These are phyloP conservation scores for Hozukius guyotensis DNA, from an alignment of 2,797 vertebrate species.

Conservation along the genomic window DNA sequence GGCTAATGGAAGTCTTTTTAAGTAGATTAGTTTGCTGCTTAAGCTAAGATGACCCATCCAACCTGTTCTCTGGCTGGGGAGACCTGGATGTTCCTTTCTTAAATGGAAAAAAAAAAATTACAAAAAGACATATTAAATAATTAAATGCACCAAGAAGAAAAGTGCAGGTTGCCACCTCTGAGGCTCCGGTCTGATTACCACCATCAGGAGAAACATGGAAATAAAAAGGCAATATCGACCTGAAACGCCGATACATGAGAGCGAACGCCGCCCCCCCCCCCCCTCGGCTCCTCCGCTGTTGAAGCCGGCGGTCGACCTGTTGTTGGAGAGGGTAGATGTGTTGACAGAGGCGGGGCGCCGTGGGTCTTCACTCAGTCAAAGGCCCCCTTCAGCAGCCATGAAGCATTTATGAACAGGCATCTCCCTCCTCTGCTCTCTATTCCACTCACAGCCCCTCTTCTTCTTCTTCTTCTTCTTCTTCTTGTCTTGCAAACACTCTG, in stretches of 20 bases:
- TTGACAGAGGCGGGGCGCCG: slow-evolving; percentile 45
- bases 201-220: background rate
- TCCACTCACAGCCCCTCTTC: slow-evolving; percentile 56
- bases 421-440: slow-evolving; percentile 68
- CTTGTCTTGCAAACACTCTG: slow-evolving; percentile 9
- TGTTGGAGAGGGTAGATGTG: slow-evolving; percentile 41
- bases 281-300: background rate
- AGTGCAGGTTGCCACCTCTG: slow-evolving; percentile 4
- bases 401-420: slow-evolving; percentile 74
- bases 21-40: slow-evolving; percentile 43
- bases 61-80: slow-evolving; percentile 14
- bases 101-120: slow-evolving; percentile 10
- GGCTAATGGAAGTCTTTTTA: slow-evolving; percentile 41
- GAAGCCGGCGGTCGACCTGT: slow-evolving; percentile 38
- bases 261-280: background rate
- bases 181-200: background rate
- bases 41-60: slow-evolving; percentile 29
- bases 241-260: background rate
- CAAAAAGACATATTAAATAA: background rate
- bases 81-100: slow-evolving; percentile 3
- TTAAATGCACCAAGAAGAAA: background rate
- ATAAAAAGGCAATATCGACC: background rate
- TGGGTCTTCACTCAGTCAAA: slow-evolving; percentile 57
- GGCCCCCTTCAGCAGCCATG: slow-evolving; percentile 67
- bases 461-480: background rate